Conservation (phyloP, 2,113 vertebrate genomes). For the Anolis carolinensis region DNA sequence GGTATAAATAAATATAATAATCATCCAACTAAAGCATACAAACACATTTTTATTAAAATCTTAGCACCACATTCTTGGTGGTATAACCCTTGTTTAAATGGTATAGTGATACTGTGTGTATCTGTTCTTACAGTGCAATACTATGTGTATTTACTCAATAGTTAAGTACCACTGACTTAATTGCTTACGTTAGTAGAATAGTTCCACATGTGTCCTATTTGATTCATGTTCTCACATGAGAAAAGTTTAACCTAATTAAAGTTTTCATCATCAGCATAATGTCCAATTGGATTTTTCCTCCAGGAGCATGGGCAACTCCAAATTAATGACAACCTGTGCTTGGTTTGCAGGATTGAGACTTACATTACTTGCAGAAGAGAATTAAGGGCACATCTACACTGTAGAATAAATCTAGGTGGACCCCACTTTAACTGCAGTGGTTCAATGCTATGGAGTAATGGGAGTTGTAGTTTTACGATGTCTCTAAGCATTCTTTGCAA, state of each 20-base stretch:
- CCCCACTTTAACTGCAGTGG: too few relatives aligned
- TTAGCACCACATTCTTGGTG: background rate
- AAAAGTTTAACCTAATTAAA: too few relatives aligned
- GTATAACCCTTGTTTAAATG: background rate
- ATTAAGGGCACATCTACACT: background rate
- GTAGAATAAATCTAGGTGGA: too few relatives aligned
- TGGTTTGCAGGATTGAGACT: background rate
- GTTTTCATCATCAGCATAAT: background rate
- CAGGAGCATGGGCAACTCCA: background rate
- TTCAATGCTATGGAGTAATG: too few relatives aligned
- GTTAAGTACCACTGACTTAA: background rate
- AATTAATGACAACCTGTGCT: background rate
- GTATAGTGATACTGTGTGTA: too few relatives aligned
- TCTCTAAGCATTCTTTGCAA: too few relatives aligned
- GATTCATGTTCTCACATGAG: background rate
- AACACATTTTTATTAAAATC: too few relatives aligned
- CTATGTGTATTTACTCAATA: background rate
- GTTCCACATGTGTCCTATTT: fast-evolving
- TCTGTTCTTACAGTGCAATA: too few relatives aligned
- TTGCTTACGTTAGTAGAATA: fast-evolving
- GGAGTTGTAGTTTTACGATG: too few relatives aligned
- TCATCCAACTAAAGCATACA: too few relatives aligned
- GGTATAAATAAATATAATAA: too few relatives aligned
- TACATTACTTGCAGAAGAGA: background rate
- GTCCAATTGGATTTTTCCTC: background rate